Evolutionary conservation across 2,797 vertebrate genomes (phyloP).

Genomic region (Diplodus puntazzo): DNA sequence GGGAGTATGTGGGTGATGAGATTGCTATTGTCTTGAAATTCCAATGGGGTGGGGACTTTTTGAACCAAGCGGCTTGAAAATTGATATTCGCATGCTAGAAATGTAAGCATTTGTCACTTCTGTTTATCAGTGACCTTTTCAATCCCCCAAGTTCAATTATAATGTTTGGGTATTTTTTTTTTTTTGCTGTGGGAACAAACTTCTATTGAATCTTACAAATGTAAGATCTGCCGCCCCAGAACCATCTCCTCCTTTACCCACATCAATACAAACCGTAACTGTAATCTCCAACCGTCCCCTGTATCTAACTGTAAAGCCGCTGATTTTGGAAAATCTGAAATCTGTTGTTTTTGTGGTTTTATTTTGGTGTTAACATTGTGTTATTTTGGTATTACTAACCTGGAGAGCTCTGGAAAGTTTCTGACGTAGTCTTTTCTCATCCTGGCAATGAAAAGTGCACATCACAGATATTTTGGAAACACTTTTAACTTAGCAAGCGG

Average conservation of each 20-base stretch:
- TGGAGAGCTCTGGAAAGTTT: slow-evolving; percentile 7
- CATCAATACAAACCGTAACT: background rate
- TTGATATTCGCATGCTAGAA: background rate
- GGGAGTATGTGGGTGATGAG: slow-evolving; percentile 18
- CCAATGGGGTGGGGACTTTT: slow-evolving; percentile 18
- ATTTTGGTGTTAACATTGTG: slow-evolving; percentile 10
- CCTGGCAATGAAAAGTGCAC: slow-evolving; percentile 15
- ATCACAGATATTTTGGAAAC: slow-evolving; percentile 46
- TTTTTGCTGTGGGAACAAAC: slow-evolving; percentile 9
- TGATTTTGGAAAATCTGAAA: background rate
- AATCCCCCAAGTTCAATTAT: background rate
- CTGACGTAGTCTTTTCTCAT: slow-evolving; percentile 4
- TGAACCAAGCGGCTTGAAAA: slow-evolving; percentile 2
- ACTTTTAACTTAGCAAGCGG: slow-evolving; percentile 30
- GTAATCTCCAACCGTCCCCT: background rate
- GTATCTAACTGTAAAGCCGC: background rate
- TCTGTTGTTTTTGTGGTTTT: background rate
- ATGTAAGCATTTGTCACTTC: background rate
- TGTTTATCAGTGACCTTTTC: slow-evolving; percentile 18
- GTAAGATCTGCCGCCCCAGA: background rate
- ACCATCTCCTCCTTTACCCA: background rate
- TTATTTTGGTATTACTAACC: slow-evolving; percentile 4
- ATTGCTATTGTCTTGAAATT: slow-evolving; percentile 15
- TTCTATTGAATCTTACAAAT: background rate
- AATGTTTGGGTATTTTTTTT: background rate